A percentile compares a stretch with the other conserved stretches of the same genome.
Evolutionary conservation across 2,888 invertebrate species (phyloP).

Genomic region (Uropetala carovei): DNA sequence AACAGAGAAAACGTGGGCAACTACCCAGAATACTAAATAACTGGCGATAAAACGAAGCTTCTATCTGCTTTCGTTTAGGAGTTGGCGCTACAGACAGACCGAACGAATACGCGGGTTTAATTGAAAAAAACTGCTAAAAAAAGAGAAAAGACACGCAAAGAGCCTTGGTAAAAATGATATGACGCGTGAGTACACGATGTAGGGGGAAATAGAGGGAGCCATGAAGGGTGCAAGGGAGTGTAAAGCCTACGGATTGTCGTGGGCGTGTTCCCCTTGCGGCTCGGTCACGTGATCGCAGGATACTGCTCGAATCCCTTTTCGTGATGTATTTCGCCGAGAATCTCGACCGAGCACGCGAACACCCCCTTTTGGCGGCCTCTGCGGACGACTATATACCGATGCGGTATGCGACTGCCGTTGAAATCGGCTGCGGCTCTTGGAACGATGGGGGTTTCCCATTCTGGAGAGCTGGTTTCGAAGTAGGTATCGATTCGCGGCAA

Average conservation of each 20-base stretch:
- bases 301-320: background rate
- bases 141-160: background rate
- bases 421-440: background rate
- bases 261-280: background rate
- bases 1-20: no score
- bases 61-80: no score
- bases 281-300: constrained; percentile 24
- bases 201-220: background rate
- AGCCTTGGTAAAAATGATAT: background rate
- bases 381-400: background rate
- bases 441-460: background rate
- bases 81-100: no score
- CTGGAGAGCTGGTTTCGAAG: background rate
- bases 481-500: background rate
- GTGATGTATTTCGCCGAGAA: background rate
- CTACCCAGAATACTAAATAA: no score
- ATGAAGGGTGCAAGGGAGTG: background rate
- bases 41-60: no score
- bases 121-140: no score
- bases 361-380: background rate
- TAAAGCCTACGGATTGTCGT: no score
- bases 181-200: background rate
- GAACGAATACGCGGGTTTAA: no score
- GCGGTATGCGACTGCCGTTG: constrained; percentile 4
- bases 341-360: background rate